Base-by-base conservation (phyloP, 2,888 invertebrate genomes). In the Yponomeuta malinellus region DNA sequence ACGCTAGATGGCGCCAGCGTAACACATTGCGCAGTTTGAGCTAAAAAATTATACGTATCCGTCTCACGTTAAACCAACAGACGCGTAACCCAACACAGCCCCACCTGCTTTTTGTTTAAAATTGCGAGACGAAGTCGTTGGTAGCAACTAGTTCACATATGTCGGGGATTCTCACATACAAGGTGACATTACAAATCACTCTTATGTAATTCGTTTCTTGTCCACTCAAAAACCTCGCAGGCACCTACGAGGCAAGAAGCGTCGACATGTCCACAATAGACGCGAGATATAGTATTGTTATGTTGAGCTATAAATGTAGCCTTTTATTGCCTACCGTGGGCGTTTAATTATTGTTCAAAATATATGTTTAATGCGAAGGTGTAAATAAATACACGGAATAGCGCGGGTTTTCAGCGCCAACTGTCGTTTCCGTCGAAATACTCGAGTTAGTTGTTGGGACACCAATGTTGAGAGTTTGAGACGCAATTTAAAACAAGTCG, bases 271-370 rank as follows among this genome's bases (percentile, higher is more conserved):
- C 52, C 52, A 59, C 52, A 59, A 59, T 59, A 59, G 52, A 59
- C 52, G 15, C 52, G 31, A 33, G 29, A 64, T 68, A 43, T 67
- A 67, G 6, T 43, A 43, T 43, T 67, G 43, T 68, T 68, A n/a
- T 33, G 68, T 68, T n/a, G n/a, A 10, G 43, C 68, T 43, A 48
- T 68, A 48, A 68, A 68, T 15, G 37, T 43, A 23, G n/a, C 33
- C 33, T 68, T 37, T 68, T 68, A 68, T 23, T 33, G 68, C 68
- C 10, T 15, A n/a, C 6, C 37, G 68, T 68, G 68, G 68, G 68
- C 33, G 68, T 37, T 48, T 68, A 68, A 68, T 68, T 65, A 65
- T 65, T 65, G 65, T 29, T 31, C 33, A 59, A 59, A 59, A 59
- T 59, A 59, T 15, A 59, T 8, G 52, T 15, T 59, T 59, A 4